phyloP scores from a whole-genome alignment of 1,140 invertebrate species.

The Tetraneura akinire region DNA sequence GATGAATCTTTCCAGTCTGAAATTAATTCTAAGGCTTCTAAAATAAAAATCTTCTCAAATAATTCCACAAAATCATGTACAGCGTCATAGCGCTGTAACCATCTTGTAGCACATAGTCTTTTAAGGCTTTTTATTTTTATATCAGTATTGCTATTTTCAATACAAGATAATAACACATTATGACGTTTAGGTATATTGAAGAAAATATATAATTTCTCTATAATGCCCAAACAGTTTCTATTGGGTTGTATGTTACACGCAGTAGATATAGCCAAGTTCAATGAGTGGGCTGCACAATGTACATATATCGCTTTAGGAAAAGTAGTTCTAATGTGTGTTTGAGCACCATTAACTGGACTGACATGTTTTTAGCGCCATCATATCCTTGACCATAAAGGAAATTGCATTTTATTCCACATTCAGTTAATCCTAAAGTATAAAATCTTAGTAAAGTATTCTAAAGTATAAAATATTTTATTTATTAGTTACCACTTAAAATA shows the following conservation, averaged over 20 bases:
- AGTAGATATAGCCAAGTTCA: not conserved
- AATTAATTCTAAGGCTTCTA: not conserved
- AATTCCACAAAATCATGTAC: not conserved
- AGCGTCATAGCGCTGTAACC: too few species aligned
- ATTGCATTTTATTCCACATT: not conserved
- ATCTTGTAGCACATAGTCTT: too few species aligned
- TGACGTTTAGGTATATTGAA: too few species aligned
- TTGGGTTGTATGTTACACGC: not conserved
- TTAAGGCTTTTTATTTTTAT: too few species aligned
- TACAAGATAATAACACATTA: too few species aligned
- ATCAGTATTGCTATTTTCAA: too few species aligned
- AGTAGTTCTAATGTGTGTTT: not conserved
- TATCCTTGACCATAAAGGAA: not conserved
- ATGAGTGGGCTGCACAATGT: not conserved
- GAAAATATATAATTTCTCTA: not conserved
- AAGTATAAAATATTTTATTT: too few species aligned
- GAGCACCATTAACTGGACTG: not conserved
- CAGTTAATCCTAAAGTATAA: not conserved
- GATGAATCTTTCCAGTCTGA: not conserved
- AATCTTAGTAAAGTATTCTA: too few species aligned
- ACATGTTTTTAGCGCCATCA: not conserved
- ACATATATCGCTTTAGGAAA: not conserved
- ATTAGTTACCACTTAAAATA: slow-evolving; percentile 21
- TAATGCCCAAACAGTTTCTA: not conserved
- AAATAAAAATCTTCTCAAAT: not conserved